Conservation (phyloP, 2,113 vertebrate species). For the Onychostruthus taczanowskii region DNA sequence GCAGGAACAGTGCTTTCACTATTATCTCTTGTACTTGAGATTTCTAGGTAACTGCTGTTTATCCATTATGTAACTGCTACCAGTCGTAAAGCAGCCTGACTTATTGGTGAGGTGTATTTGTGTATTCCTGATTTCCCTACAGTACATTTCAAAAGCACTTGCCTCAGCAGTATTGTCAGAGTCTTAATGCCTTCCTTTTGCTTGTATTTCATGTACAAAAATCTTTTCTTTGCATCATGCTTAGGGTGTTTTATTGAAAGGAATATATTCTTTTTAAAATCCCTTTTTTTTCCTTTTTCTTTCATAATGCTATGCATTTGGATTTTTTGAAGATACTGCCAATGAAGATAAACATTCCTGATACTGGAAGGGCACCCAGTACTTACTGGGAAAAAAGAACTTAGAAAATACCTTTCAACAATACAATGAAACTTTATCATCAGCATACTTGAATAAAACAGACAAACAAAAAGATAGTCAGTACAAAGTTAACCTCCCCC, state of each 20-base stretch:
- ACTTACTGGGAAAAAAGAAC: not conserved
- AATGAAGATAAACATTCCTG: not conserved
- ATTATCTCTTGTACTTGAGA: not conserved
- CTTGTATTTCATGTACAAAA: not conserved
- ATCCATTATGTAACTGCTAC: not conserved
- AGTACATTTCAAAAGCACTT: not conserved
- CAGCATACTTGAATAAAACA: not conserved
- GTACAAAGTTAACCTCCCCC: not conserved
- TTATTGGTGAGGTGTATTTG: not conserved
- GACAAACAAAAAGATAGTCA: not conserved
- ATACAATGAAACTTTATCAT: not conserved
- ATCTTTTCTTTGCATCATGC: not conserved
- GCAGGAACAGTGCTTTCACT: not conserved
- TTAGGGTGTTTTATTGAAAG: not conserved
- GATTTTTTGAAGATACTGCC: not conserved
- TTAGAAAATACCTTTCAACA: not conserved
- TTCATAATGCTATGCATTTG: not conserved
- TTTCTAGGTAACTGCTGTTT: not conserved
- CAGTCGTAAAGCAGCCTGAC: not conserved
- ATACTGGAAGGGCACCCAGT: not conserved
- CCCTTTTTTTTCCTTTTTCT: fast-evolving
- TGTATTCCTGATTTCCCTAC: not conserved
- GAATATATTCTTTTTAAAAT: not conserved
- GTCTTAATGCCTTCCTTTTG: not conserved
- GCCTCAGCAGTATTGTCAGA: not conserved